Evolutionary conservation across 2,888 invertebrate genomes (phyloP), one percentile per base, ranked within the genome.

Genomic region (Harpalus rubripes): DNA sequence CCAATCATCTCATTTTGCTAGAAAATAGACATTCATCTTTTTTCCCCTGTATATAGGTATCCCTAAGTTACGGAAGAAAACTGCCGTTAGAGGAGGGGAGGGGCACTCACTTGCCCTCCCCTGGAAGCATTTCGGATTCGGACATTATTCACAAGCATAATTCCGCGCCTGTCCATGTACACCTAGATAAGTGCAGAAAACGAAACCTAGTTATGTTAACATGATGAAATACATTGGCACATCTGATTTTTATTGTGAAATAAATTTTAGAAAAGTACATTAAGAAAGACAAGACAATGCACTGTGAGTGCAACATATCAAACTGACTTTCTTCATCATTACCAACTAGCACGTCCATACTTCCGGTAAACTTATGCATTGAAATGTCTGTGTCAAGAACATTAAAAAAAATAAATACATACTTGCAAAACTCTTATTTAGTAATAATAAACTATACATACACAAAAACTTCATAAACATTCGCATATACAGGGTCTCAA

Each of bases 211-310:
- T 3, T 22, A 22, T 22, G 22, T 22, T 1, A 22, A 22, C 44
- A 44, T 44, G 44, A 44, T 44, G 44, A 44, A 44, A 10, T 44
- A 10, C 44, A 44, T 44, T 44, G 44, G 44, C 44, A 44, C 44
- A n/a, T 4, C 58, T 58, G 58, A 58, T 58, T n/a, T 58, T n/a
- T 15, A 58, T 58, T 58, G 58, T 58, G 16, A 58, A n/a, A n/a
- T n/a, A n/a, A n/a, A 58, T n/a, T 58, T 58, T 58, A 58, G 58
- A 44, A 44, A 44, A 44, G 44, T 44, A 10, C 44, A 44, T 44
- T 44, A 44, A 10, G 2, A 44, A 44, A 63, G 63, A 63, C 63
- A 63, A 22, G 26, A 63, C 63, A 63, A 63, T 63, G 63, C 63
- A 22, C 63, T 22, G 26, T 7, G 3, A 63, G 2, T 44, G 44